Evolutionary conservation across 2,113 vertebrate species (phyloP).

Genomic region (Sinocyclocheilus anshuiensis): DNA sequence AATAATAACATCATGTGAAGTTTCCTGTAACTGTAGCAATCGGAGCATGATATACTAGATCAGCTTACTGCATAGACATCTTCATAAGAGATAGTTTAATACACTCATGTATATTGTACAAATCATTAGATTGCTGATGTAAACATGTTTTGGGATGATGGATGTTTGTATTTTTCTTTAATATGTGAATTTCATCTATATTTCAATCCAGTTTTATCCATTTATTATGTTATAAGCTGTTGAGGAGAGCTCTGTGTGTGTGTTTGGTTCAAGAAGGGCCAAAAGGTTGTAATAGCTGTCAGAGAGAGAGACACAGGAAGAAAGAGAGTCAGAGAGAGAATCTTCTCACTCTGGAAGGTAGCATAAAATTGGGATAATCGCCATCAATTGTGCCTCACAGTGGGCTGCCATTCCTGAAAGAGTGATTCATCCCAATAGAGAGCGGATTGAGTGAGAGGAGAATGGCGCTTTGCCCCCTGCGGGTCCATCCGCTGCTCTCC

Average conservation of each 20-base stretch:
- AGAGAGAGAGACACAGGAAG: conserved; percentile 25
- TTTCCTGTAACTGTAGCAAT: background rate
- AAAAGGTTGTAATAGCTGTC: conserved; percentile 25
- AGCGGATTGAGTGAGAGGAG: conserved; percentile 68
- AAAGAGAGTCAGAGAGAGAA: conserved; percentile 60
- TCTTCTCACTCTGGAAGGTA: conserved; percentile 74
- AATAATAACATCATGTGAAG: background rate
- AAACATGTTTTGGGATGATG: background rate
- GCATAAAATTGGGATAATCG: conserved; percentile 82
- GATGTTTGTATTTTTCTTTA: too few species aligned
- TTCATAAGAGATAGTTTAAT: background rate
- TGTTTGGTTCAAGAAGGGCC: background rate
- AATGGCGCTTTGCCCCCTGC: conserved; percentile 32
- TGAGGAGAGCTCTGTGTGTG: background rate
- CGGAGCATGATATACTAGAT: background rate
- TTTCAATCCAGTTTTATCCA: background rate
- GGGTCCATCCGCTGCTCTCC: conserved; percentile 75
- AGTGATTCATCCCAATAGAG: conserved; percentile 78
- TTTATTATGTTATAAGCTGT: background rate
- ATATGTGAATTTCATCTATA: background rate
- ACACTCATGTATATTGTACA: background rate
- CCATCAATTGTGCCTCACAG: conserved; percentile 79
- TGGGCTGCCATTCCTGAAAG: conserved; percentile 76
- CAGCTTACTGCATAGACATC: background rate
- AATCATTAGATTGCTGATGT: background rate